These are phyloP conservation scores for Nephila pilipes DNA, from an alignment of 1,140 invertebrate species.

Conservation along the genomic window DNA sequence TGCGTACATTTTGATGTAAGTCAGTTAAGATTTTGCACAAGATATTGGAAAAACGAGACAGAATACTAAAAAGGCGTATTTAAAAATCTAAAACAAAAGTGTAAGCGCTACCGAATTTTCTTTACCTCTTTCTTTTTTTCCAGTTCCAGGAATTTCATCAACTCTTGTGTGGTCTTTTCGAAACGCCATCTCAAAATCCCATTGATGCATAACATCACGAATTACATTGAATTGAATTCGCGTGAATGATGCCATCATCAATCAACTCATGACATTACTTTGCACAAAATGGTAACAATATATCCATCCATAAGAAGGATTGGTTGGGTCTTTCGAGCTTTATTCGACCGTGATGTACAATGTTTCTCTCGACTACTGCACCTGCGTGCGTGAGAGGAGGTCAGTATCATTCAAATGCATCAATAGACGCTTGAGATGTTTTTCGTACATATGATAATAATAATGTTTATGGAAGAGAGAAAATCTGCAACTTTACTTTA, in stretches of 20 bases:
- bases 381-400: background rate
- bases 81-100: no score
- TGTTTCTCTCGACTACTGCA: background rate
- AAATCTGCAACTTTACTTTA: background rate
- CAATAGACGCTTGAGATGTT: background rate
- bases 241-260: background rate
- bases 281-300: background rate
- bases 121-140: no score
- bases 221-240: no score
- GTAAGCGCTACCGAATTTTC: no score
- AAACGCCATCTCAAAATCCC: no score
- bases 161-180: no score
- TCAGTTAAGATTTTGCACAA: no score
- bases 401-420: background rate
- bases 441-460: background rate
- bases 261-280: background rate
- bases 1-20: no score
- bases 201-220: no score
- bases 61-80: no score
- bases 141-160: no score
- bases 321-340: background rate
- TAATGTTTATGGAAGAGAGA: background rate
- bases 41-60: no score
- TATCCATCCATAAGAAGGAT: background rate
- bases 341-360: background rate